A percentile compares a stretch with the other conserved stretches of the same genome.
phyloP scores from a whole-genome alignment of 2,888 invertebrate species.

The Drosophila multiciliata region DNA sequence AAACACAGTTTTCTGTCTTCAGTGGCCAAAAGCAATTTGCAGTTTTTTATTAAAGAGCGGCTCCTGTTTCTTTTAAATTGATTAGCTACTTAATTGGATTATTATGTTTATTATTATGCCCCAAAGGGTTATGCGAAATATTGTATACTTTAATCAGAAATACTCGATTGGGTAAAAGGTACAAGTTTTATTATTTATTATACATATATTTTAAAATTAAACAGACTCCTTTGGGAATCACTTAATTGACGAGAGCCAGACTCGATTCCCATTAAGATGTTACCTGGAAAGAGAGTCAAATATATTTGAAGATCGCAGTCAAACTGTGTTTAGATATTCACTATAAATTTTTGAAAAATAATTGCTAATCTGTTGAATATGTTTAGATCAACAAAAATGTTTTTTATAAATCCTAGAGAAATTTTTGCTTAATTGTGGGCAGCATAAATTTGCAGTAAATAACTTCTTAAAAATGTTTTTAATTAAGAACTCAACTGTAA shows the following conservation, averaged over 20 bases:
- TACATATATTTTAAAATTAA: neutral
- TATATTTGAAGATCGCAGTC: neutral
- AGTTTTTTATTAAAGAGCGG: neutral
- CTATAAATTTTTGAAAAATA: too few species aligned
- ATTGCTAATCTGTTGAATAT: neutral
- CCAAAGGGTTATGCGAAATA: neutral
- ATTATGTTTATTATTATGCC: neutral
- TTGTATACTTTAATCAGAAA: neutral
- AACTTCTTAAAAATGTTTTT: neutral
- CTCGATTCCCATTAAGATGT: neutral
- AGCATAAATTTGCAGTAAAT: fast-evolving
- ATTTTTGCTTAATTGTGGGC: fast-evolving
- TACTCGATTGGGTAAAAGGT: neutral
- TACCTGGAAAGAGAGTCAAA: neutral
- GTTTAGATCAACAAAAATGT: fast-evolving
- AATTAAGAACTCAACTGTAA: neutral
- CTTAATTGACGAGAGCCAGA: neutral
- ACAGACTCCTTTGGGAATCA: neutral
- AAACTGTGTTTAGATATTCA: neutral
- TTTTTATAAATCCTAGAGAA: too few species aligned
- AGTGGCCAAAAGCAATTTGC: neutral
- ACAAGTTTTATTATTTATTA: neutral
- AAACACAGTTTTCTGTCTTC: neutral
- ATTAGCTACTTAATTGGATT: constrained; percentile 14
- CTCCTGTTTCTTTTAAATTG: neutral